These are phyloP conservation scores for Phenganax subtilis DNA, from an alignment of 92 coral and sea anemone species.

Conservation along the genomic window DNA sequence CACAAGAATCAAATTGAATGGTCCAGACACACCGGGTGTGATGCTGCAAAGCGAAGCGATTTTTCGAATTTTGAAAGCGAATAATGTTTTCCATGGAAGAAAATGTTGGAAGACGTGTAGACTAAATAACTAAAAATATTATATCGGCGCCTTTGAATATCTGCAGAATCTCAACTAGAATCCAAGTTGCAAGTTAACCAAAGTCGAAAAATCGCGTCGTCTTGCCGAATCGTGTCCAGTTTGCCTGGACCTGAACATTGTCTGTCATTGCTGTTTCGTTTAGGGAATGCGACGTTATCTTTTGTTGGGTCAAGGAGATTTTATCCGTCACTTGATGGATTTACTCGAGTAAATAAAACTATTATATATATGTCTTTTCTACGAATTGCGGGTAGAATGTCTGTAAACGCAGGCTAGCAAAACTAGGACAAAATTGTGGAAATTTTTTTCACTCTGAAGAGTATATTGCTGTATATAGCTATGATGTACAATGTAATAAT, in stretches of 20 bases:
- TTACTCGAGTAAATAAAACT: slow-evolving; percentile 68
- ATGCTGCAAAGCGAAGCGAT: too few relatives aligned
- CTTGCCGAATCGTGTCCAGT: too few relatives aligned
- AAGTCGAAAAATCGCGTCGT: too few relatives aligned
- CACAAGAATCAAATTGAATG: neutral
- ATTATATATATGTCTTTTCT: neutral
- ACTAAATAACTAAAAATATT: too few relatives aligned
- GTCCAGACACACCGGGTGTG: too few relatives aligned
- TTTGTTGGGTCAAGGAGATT: slow-evolving; percentile 97
- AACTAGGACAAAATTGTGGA: neutral
- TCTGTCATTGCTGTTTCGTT: neutral
- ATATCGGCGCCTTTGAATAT: neutral
- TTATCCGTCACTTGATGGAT: slow-evolving; percentile 96
- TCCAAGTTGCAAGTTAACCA: too few relatives aligned
- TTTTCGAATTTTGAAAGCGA: too few relatives aligned
- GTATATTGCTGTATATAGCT: too few relatives aligned
- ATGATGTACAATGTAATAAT: too few relatives aligned
- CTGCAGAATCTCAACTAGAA: neutral
- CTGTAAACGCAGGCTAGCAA: too few relatives aligned
- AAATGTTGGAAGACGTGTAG: too few relatives aligned
- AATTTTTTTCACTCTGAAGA: neutral
- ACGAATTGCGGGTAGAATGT: neutral
- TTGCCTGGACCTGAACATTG: neutral
- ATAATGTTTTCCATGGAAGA: too few relatives aligned
- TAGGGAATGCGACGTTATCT: slow-evolving; percentile 91